Base-by-base conservation (phyloP, 2,797 vertebrate species). In the Melanotaenia nigrans region DNA sequence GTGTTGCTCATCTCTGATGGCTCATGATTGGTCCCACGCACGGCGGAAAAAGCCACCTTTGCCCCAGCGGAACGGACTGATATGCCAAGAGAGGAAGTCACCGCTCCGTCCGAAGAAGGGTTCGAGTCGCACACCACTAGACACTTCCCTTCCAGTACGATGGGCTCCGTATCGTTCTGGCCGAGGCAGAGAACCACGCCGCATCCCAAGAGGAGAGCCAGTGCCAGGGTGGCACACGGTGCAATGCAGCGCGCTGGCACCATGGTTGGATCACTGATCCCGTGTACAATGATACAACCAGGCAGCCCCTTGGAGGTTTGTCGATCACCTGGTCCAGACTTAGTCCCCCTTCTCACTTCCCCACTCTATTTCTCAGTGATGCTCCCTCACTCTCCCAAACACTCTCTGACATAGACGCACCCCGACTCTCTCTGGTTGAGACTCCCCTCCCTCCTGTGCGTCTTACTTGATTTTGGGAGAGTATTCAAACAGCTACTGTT, bases 121-220 rank as follows among this genome's bases (percentile, higher is more conserved):
- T 95, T 99, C 61, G 98, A 99, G 91, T 99, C 98, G 90, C 98
- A 99, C 77, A 99, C 98, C 90, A 99, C 98, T 64, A 99, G 94
- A 91, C 97, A 99, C 88, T 99, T 99, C 58, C 97, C 97, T 85
- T 99, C 98, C 81, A 99, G 92, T 71, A 99, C 97, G 89, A 99
- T 98, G 87, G 98, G 98, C 83, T 99, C 98, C 62, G 97, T 98
- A 84, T 99, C 97, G 85, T 99, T 99, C 94, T 97, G 97, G 69
- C 96, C 96, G 78, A 92, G 86, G 90, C 93, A 95, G 58, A 89
- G 61, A 78, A 77, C 92, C 75, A 90, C 87, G 76, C 92, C 88
- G 84, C 90, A 93, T 92, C 96, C 93, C 91, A 97, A 83, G 83
- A 97, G 92, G 75, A 97, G 90, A 65, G 84, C 86, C 81, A 95